Evolutionary conservation across 2,797 vertebrate genomes (phyloP).

Genomic region (Smutsia gigantea): DNA sequence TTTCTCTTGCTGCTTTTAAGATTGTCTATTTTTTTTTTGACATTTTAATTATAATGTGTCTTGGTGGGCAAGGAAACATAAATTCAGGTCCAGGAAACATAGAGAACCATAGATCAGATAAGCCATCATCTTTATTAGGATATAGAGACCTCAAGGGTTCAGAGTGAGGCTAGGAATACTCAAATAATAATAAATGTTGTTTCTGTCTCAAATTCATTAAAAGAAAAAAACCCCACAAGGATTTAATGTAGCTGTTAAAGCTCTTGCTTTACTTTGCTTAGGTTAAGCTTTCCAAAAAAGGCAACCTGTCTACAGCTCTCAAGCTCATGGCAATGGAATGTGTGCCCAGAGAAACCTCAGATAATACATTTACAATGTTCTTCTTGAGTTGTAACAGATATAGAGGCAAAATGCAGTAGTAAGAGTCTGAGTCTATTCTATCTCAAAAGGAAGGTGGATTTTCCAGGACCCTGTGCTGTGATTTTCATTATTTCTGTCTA

Average conservation of each 20-base stretch:
- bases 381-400: slow-evolving; percentile 19
- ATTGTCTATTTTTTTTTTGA: too few species aligned
- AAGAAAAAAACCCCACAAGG: slow-evolving; percentile 26
- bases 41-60: too few species aligned
- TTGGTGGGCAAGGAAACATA: background rate
- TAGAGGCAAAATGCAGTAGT: background rate
- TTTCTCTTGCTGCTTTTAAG: too few species aligned
- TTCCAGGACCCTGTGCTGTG: background rate
- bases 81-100: too few species aligned
- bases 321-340: background rate
- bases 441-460: background rate
- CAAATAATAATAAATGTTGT: slow-evolving; percentile 33
- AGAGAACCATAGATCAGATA: too few species aligned
- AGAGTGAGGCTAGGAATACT: background rate
- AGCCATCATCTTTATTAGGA: background rate
- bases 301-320: background rate
- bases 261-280: slow-evolving; percentile 53
- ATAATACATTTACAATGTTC: background rate
- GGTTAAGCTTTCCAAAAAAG: slow-evolving; percentile 49
- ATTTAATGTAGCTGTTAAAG: slow-evolving; percentile 61
- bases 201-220: slow-evolving; percentile 49
- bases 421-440: background rate
- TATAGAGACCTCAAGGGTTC: background rate
- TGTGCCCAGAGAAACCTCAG: slow-evolving; percentile 23
- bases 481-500: slow-evolving; percentile 30